Base-by-base conservation (phyloP, 2,888 invertebrate species). In the Oscheius sp. region DNA sequence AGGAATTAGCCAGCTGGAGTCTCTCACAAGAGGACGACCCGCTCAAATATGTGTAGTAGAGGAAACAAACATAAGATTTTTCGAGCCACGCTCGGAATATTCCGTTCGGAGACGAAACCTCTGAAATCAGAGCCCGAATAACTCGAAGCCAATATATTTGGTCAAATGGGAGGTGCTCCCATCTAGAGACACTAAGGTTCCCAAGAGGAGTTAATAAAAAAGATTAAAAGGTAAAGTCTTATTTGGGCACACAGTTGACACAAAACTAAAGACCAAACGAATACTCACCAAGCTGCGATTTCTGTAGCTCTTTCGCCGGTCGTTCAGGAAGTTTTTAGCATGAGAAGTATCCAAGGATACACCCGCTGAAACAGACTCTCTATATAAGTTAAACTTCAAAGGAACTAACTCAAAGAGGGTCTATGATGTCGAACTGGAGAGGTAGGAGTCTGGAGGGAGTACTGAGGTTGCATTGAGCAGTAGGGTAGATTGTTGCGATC, bases 231-330 rank as follows among this genome's bases (percentile, higher is more conserved):
- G 21, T 21, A 21, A 21, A 21, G 21, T 21, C 21, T 21, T 21
- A 21, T 21, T 21, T 21, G 21, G 21, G 21, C 21, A 21, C 21
- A 21, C 21, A 21, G 21, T 42, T 42, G 7, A 53, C 3, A 11
- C 29, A 29, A 53, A 13, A 53, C 3, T 53, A 53, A 21, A 53
- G 11, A 53, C 53, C 10, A 7, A 42, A 35, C 11, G 9, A 13
- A 5, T 29, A 72, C 81, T 78, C 47, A 82, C 82, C 68, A 82
- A 62, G 75, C 82, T 82, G 48, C 82, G 68, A 68, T 82, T 80
- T 35, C 80, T 37, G 62, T 82, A 82, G 70, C 80, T 80, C 33
- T 75, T 62, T n/a, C 82, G 66, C 59, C 79, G 76, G 60, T 82
- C 82, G 51, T 77, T 76, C 37, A 82, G 70, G 74, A 80, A 82